Evolutionary conservation across 2,888 invertebrate genomes (phyloP).

Genomic region (Sturmia bella): DNA sequence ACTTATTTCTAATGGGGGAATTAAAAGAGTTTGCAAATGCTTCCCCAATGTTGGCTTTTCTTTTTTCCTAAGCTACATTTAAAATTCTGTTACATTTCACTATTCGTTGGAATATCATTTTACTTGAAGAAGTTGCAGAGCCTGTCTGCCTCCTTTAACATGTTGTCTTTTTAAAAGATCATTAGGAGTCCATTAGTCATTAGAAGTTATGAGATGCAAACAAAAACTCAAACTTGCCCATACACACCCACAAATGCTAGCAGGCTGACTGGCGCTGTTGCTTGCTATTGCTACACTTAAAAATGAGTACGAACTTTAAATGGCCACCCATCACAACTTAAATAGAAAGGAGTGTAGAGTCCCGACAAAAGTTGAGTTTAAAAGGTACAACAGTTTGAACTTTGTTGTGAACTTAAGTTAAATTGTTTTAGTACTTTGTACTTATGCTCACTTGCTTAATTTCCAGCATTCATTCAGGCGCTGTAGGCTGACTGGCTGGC

Average conservation of each 20-base stretch:
- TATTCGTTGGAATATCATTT: constrained; percentile 55
- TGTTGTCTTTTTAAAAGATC: constrained; percentile 75
- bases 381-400: constrained; percentile 64
- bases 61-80: constrained; percentile 15
- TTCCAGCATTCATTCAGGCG: constrained; percentile 36
- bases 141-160: constrained; percentile 46
- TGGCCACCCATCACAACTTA: constrained; percentile 2
- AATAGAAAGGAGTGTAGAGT: not conserved
- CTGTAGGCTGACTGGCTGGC: constrained; percentile 18
- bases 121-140: constrained; percentile 61
- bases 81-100: constrained; percentile 58
- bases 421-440: constrained; percentile 59
- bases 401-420: constrained; percentile 64
- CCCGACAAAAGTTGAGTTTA: constrained; percentile 14
- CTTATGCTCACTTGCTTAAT: constrained; percentile 57
- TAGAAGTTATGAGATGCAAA: constrained; percentile 69
- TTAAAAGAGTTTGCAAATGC: not conserved
- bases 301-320: constrained; percentile 41
- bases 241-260: not conserved
- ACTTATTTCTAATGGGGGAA: not conserved
- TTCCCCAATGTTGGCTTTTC: not conserved
- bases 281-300: constrained; percentile 30
- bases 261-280: constrained; percentile 13
- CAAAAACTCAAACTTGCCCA: not conserved
- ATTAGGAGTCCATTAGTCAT: constrained; percentile 80